Evolutionary conservation across 2,888 invertebrate species (phyloP), one percentile per base, ranked within the genome.

Genomic region (Pterobdella sp.): DNA sequence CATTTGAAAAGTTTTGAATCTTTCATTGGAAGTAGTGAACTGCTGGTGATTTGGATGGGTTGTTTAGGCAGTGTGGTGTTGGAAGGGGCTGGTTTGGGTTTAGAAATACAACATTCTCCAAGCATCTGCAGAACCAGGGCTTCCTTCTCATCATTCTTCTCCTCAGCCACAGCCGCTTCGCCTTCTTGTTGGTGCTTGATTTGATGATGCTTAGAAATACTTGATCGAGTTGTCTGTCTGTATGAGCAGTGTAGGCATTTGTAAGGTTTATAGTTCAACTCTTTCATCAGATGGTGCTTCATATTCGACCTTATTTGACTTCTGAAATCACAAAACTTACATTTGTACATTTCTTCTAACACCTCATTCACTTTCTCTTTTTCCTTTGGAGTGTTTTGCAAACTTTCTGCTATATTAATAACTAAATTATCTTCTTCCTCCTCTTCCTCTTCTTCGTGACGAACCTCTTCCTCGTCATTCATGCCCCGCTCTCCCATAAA

Each of bases 191-290:
- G 36, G 69, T 76, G 76, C 42, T 74, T 63, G n/a, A 72, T 69
- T 26, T 73, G 74, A 70, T 72, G 73, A 68, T 76, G 76, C 65
- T 76, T 76, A 35, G 72, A 66, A 26, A 76, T 64, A 22, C 66
- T 72, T 37, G 73, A 60, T 34, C 70, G 68, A 66, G 70, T 32
- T 7, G 74, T 69, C 42, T 76, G 75, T 29, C 71, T 60, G 74
- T 73, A 76, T 10, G 72, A 32, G 52, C 77, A 77, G 69, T 70
- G 73, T 36, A 70, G 35, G 71, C 77, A 77, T 22, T 67, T 69
- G 73, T 63, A 76, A 0, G 77, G 77, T 64, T 74, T 74, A 75
- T 77, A 77, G 49, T 73, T 72, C 64, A 76, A 73, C 37, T 77
- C 75, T 3, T 74, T 63, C 75, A 75, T 75, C 68, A 76, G 66